Evolutionary conservation across 2,888 invertebrate species (phyloP).

Genomic region (Mimachlamys varia): DNA sequence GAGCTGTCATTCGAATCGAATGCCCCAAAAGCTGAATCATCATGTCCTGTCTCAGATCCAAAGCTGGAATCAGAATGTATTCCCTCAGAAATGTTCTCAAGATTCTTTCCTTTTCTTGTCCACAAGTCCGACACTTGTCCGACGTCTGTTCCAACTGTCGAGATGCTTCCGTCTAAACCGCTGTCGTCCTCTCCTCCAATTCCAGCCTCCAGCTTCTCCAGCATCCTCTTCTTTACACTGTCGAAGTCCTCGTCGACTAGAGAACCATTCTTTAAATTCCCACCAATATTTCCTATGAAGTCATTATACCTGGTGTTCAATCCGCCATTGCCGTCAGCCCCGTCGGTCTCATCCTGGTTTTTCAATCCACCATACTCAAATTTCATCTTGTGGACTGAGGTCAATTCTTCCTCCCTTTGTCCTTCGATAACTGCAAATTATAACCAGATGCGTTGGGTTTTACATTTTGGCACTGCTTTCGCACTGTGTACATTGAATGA

Average conservation of each 20-base stretch:
- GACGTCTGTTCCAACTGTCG: not conserved
- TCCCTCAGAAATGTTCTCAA: slow-evolving; percentile 8
- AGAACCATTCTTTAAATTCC: not conserved
- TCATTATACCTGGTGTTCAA: not conserved
- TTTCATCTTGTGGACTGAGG: slow-evolving; percentile 57
- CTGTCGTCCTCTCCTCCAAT: not conserved
- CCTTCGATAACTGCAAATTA: slow-evolving; percentile 38
- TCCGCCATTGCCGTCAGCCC: not conserved
- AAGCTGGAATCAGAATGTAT: not conserved
- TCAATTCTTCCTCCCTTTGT: slow-evolving; percentile 47
- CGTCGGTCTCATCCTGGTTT: slow-evolving; percentile 10
- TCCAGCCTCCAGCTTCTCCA: not conserved
- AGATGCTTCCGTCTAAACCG: not conserved
- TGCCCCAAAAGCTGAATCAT: not conserved
- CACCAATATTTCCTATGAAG: not conserved
- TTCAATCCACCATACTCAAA: slow-evolving; percentile 45
- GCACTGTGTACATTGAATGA: too few relatives aligned
- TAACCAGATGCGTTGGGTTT: not conserved
- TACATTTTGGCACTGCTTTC: not conserved
- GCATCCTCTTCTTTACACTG: not conserved
- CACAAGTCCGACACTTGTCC: slow-evolving; percentile 5
- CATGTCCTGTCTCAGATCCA: slow-evolving; percentile 11
- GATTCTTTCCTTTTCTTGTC: slow-evolving; percentile 10
- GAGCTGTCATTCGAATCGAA: slow-evolving; percentile 12
- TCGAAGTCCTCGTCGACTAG: not conserved